Evolutionary conservation across 2,797 vertebrate genomes (phyloP).

Genomic region (Chloroceryle inda): DNA sequence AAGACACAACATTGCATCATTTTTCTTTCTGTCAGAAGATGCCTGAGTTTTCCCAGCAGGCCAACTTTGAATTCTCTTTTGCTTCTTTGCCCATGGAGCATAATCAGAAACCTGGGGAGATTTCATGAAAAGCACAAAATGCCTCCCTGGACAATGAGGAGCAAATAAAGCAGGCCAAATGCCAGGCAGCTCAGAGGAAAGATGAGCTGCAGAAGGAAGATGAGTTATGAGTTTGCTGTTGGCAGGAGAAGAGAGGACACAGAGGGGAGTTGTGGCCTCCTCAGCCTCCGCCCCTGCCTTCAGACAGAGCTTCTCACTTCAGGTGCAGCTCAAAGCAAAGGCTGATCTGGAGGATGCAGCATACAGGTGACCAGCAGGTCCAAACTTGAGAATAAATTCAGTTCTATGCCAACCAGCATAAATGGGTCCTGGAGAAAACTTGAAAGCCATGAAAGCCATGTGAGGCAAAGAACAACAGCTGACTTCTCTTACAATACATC

Average conservation of each 20-base stretch:
- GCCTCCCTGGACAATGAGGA: background rate
- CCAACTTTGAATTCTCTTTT: constrained; percentile 36
- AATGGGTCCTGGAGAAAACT: background rate
- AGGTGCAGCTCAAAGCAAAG: background rate
- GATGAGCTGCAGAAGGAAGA: background rate
- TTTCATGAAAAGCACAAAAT: background rate
- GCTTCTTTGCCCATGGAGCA: background rate
- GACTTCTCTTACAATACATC: background rate
- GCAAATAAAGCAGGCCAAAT: constrained; percentile 10
- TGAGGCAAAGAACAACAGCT: background rate
- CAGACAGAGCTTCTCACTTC: background rate
- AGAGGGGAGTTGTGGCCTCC: background rate
- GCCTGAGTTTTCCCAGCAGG: constrained; percentile 46
- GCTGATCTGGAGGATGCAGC: background rate
- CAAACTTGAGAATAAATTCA: background rate
- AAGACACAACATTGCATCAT: constrained; percentile 17
- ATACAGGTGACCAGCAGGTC: background rate
- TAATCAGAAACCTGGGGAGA: constrained; percentile 39
- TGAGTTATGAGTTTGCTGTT: background rate
- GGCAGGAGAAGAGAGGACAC: background rate
- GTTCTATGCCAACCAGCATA: background rate
- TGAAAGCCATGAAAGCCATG: background rate
- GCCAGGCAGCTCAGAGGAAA: background rate
- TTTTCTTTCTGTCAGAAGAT: constrained; percentile 30
- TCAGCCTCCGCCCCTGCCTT: background rate